Base-by-base conservation (phyloP, 2,888 invertebrate genomes). In the Hyalella azteca region DNA sequence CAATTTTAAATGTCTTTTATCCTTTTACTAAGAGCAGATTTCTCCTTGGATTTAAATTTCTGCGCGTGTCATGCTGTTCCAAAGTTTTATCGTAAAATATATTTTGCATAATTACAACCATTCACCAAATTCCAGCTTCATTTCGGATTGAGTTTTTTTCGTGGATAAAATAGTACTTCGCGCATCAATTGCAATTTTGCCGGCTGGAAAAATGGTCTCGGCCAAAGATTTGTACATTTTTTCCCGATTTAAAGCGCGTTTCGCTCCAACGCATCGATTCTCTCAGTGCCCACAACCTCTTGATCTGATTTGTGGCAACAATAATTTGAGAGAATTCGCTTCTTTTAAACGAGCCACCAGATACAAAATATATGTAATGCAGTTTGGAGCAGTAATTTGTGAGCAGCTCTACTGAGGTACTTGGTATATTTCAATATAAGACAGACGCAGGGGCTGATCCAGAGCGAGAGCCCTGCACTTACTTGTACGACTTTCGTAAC, bases 341-440 rank as follows among this genome's bases (percentile, higher is more conserved):
- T 19, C 36, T 66, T 66, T 66, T 66, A 66, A 45, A 66, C 32
- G 66, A n/a, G 66, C 29, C 66, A 36, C 66, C 66, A 66, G 36
- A 36, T n/a, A 36, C 66, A 66, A 36, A 36, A 66, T n/a, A 29
- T 13, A 29, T 36, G 66, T 13, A 36, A 36, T 29, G 39, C 29
- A 66, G 36, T 66, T 66, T 29, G 32, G 36, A 36, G 1, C 66
- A 19, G 66, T 66, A 66, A 66, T 29, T 66, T 66, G 7, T 66
- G 39, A 7, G 26, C 36, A 36, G 66, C 36, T 36, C 19, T 2
- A 5, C 29, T 19, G 29, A 13, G 29, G 66, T 19, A 15, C 36
- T 29, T 66, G 36, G 66, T 36, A 66, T 66, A 66, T 66, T 66
- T 66, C 66, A 29, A 66, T 29, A 66, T 66, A 66, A 66, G 66